These are phyloP conservation scores for Polypterus bichir DNA, from an alignment of 2,113 vertebrate species.

Conservation along the genomic window DNA sequence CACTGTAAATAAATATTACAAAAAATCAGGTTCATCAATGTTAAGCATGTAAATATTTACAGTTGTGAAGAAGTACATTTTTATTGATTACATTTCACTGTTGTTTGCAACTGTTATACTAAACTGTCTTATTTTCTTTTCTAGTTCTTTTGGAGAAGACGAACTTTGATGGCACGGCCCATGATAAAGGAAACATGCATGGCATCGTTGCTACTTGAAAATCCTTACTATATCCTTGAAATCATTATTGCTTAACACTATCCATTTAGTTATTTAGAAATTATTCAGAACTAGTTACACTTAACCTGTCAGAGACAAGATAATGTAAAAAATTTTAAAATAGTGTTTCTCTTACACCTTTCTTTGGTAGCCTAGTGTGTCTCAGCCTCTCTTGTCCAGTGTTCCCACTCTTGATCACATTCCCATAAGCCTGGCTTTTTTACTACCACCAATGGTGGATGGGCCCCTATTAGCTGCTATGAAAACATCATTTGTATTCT, in stretches of 20 bases:
- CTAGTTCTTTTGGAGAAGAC: conserved; percentile 87
- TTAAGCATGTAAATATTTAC: neutral
- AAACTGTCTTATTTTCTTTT: conserved; percentile 15
- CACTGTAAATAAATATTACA: too few species aligned
- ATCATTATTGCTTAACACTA: neutral
- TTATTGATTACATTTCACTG: neutral
- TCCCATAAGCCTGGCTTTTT: too few species aligned
- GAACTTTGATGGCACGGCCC: conserved; percentile 85
- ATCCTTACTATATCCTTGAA: conserved; percentile 98
- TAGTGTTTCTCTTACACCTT: too few species aligned
- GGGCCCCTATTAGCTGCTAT: too few species aligned
- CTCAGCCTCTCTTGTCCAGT: too few species aligned
- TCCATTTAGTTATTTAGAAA: neutral
- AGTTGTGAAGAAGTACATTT: neutral
- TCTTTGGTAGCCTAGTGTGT: too few species aligned
- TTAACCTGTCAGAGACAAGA: neutral
- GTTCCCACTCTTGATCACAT: too few species aligned
- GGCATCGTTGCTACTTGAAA: conserved; percentile 87
- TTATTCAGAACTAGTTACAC: neutral
- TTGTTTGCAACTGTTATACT: neutral
- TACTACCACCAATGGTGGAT: too few species aligned
- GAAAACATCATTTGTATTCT: too few species aligned
- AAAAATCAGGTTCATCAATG: too few species aligned
- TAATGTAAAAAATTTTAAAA: too few species aligned
- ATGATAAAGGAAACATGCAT: conserved; percentile 94